Evolutionary conservation across 2,113 vertebrate genomes (phyloP).

Genomic region (Trogon melanurus): DNA sequence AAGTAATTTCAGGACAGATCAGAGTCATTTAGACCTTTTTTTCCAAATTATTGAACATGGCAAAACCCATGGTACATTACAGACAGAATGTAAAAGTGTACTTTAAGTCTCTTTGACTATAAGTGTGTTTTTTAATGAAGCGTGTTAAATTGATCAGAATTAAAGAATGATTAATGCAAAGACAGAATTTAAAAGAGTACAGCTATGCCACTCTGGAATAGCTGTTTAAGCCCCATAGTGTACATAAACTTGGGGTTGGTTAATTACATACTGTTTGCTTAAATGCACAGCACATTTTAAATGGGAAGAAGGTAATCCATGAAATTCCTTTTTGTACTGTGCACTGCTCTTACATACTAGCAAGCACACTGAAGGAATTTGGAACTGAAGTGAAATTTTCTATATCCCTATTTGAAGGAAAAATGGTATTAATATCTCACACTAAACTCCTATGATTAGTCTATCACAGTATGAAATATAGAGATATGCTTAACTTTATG

Average conservation of each 20-base stretch:
- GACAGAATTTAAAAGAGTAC: not conserved
- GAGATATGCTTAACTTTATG: not conserved
- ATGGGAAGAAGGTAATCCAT: not conserved
- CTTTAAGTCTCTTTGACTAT: not conserved
- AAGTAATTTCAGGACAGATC: not conserved
- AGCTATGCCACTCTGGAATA: not conserved
- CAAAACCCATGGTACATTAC: not conserved
- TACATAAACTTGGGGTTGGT: not conserved
- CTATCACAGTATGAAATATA: not conserved
- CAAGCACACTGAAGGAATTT: not conserved
- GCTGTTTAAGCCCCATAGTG: not conserved
- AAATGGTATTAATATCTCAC: not conserved
- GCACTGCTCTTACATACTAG: not conserved
- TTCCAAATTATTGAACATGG: not conserved
- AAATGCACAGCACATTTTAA: not conserved
- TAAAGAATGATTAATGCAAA: not conserved
- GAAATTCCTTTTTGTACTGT: not conserved
- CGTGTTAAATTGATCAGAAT: not conserved
- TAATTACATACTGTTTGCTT: not conserved
- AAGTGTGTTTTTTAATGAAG: not conserved
- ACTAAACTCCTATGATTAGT: not conserved
- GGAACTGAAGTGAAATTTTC: not conserved
- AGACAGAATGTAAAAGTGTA: not conserved
- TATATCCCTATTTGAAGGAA: not conserved
- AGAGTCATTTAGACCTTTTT: not conserved